phyloP scores from a whole-genome alignment of 2,113 vertebrate genomes.

The Ammodytes dubius region DNA sequence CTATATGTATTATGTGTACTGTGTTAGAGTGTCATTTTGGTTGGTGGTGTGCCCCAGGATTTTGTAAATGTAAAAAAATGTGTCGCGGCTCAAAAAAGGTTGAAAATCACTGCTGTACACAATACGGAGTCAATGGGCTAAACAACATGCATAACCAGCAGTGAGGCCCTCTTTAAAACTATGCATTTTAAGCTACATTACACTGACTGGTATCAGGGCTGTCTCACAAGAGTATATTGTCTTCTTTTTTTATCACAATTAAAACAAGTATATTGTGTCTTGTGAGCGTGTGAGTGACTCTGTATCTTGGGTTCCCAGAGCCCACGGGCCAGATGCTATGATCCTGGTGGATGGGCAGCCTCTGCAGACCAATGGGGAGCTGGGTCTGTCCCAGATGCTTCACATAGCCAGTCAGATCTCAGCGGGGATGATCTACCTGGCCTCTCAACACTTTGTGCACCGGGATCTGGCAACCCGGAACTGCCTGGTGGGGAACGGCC shows the following conservation, averaged over 20 bases:
- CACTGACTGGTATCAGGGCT: background rate
- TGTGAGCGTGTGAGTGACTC: background rate
- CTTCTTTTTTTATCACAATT: background rate
- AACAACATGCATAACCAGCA: background rate
- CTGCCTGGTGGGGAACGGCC: slow-evolving; percentile 95
- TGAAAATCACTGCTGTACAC: background rate
- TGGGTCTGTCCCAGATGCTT: slow-evolving; percentile 96
- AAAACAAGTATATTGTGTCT: too few species aligned
- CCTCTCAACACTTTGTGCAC: slow-evolving; percentile 98
- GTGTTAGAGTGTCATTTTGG: too few species aligned
- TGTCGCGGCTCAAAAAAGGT: too few species aligned
- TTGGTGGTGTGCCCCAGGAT: too few species aligned
- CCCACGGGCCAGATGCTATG: slow-evolving; percentile 96
- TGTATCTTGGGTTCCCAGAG: slow-evolving; percentile 83
- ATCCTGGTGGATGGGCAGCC: slow-evolving; percentile 98
- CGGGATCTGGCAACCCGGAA: slow-evolving; percentile 97
- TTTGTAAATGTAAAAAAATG: too few species aligned
- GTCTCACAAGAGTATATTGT: background rate
- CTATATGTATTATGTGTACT: too few species aligned
- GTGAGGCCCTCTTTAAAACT: background rate
- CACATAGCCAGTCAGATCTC: slow-evolving; percentile 97
- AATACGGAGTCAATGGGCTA: slow-evolving; percentile 21
- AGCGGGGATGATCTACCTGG: slow-evolving; percentile 96
- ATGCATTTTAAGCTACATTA: background rate
- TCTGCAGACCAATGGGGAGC: slow-evolving; percentile 93